These are phyloP conservation scores for Cyprinodon diabolis DNA, from an alignment of 2,797 vertebrate species.

Conservation along the genomic window DNA sequence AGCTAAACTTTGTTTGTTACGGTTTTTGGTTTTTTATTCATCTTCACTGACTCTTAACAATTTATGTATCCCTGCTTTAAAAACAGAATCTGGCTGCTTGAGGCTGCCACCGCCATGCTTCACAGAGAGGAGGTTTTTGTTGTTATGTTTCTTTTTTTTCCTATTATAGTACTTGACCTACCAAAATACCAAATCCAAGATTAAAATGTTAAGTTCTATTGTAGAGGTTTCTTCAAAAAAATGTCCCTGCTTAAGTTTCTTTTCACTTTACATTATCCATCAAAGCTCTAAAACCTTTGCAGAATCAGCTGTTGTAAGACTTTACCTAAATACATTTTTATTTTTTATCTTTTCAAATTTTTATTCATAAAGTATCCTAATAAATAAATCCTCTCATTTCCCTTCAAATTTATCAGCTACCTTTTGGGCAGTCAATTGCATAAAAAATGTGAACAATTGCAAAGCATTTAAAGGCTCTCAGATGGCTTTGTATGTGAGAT, in stretches of 20 bases:
- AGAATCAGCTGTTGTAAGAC: neutral
- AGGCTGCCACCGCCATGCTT: neutral
- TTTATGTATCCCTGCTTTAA: neutral
- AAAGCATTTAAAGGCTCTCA: neutral
- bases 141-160: neutral
- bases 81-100: neutral
- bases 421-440: neutral
- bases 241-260: neutral
- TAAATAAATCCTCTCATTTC: neutral
- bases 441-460: neutral
- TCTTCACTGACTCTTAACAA: neutral
- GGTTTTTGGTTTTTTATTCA: neutral
- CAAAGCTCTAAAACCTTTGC: neutral
- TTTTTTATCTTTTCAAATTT: neutral
- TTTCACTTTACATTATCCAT: neutral
- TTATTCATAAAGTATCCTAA: neutral
- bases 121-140: neutral
- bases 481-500: constrained; percentile 1
- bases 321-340: neutral
- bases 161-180: neutral
- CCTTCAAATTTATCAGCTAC: neutral
- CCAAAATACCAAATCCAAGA: neutral
- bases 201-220: too few species aligned
- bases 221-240: neutral
- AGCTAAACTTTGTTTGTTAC: too few species aligned